A percentile compares a stretch with the other conserved stretches of the same genome.
phyloP scores from a whole-genome alignment of 2,888 invertebrate genomes.

The Acrobeloides nanus region DNA sequence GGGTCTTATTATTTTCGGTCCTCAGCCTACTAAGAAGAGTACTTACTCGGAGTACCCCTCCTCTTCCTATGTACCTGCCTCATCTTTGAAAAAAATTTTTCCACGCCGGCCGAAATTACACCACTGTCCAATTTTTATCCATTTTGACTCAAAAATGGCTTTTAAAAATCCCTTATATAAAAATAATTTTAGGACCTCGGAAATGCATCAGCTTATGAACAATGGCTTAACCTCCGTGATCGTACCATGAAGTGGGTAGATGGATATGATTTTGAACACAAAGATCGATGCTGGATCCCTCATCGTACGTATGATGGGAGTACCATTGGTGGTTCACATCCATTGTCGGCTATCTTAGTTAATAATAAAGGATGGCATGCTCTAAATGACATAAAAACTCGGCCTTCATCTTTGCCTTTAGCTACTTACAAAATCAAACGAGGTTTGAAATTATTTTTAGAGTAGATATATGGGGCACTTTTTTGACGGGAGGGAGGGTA shows the following conservation, averaged over 20 bases:
- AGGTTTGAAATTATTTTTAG: constrained; percentile 20
- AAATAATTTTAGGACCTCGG: constrained; percentile 38
- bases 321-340: constrained; percentile 44
- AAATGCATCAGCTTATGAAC: constrained; percentile 26
- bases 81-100: too few relatives aligned
- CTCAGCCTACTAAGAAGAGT: too few relatives aligned
- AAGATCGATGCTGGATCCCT: constrained; percentile 41
- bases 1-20: too few relatives aligned
- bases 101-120: too few relatives aligned
- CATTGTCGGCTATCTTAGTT: constrained; percentile 44
- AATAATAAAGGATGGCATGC: constrained; percentile 46
- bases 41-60: too few relatives aligned
- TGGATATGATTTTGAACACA: constrained; percentile 33
- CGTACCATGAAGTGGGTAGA: constrained; percentile 48
- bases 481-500: too few relatives aligned
- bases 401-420: constrained; percentile 33
- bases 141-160: background rate
- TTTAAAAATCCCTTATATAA: too few relatives aligned
- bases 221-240: constrained; percentile 35
- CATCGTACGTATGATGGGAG: constrained; percentile 43
- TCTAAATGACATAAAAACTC: constrained; percentile 27
- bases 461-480: too few relatives aligned
- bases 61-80: too few relatives aligned
- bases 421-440: constrained; percentile 32
- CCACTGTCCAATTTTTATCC: too few relatives aligned